phyloP scores from a whole-genome alignment of 2,888 invertebrate species.

The Drosophila hamatofila region DNA sequence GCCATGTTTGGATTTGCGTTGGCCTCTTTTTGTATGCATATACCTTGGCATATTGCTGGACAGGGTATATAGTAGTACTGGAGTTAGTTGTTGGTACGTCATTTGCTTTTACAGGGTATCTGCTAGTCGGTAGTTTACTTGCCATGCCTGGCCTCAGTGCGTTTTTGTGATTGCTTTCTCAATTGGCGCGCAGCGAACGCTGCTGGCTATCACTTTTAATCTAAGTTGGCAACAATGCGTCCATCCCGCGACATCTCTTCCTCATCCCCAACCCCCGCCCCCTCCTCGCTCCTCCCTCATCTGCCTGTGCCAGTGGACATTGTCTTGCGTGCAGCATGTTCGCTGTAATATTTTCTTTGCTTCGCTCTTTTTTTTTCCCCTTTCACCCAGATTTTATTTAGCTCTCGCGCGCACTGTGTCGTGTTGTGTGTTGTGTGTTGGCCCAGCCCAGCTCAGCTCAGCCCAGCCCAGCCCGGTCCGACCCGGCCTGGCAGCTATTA shows the following conservation, averaged over 20 bases:
- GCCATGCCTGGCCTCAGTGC: conserved; percentile 36
- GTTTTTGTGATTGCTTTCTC: conserved; percentile 71
- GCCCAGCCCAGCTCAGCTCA: too few species aligned
- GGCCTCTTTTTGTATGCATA: background rate
- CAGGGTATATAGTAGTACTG: background rate
- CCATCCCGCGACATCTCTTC: conserved; percentile 15
- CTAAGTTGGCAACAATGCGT: conserved; percentile 71
- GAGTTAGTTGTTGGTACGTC: background rate
- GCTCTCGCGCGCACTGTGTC: conserved; percentile 16
- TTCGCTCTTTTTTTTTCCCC: background rate
- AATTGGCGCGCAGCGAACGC: conserved; percentile 63
- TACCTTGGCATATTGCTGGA: background rate
- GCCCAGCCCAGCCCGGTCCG: conserved; percentile 1
- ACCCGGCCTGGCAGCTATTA: conserved; percentile 49
- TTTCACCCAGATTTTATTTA: conserved; percentile 4
- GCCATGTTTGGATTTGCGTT: conserved; percentile 10
- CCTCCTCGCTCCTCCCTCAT: background rate
- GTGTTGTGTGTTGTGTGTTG: too few species aligned
- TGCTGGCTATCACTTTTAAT: conserved; percentile 70
- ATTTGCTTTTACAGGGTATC: conserved; percentile 16
- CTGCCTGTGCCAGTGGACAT: conserved; percentile 27
- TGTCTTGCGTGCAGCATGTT: conserved; percentile 40
- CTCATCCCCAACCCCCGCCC: background rate
- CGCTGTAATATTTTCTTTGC: conserved; percentile 32
- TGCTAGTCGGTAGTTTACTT: background rate